Percentiles rank a stretch among this genome's conserved stretches.
Evolutionary conservation across 2,797 vertebrate genomes (phyloP).

Genomic region (Rhyacichthys aspro): DNA sequence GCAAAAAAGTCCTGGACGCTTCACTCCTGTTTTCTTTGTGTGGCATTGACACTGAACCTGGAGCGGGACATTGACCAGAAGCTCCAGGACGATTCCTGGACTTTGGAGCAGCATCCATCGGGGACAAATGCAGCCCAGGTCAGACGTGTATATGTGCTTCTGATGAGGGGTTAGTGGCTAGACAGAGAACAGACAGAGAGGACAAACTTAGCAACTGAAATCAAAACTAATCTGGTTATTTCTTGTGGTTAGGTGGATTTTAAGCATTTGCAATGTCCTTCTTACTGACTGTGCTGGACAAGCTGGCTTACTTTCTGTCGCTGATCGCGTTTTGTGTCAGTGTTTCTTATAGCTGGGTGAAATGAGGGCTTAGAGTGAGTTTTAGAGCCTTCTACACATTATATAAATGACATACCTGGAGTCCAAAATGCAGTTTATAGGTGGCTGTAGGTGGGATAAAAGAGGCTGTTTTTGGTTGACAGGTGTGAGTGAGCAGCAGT

Average conservation of each 20-base stretch:
- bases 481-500: constrained; percentile 52
- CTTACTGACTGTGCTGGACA: constrained; percentile 71
- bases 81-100: constrained; percentile 68
- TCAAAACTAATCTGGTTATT: constrained; percentile 1
- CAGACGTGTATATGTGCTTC: constrained; percentile 67
- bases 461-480: not conserved
- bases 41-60: constrained; percentile 37
- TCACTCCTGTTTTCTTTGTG: constrained; percentile 72
- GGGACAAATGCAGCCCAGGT: constrained; percentile 80
- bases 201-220: not conserved
- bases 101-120: constrained; percentile 72
- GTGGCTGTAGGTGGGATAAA: not conserved
- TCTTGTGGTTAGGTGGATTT: not conserved
- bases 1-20: constrained; percentile 72
- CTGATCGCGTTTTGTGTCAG: constrained; percentile 72
- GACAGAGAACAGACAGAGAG: constrained; percentile 15
- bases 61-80: constrained; percentile 59
- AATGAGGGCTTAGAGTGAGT: constrained; percentile 52
- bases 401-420: no score
- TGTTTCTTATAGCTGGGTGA: constrained; percentile 70
- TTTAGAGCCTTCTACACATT: no score
- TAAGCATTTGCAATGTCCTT: constrained; percentile 66
- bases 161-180: constrained; percentile 39
- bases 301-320: constrained; percentile 71
- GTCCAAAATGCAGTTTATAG: no score